Percentiles rank a stretch among this genome's conserved stretches.
phyloP scores from a whole-genome alignment of 2,888 invertebrate genomes.

The Pammene fasciana region DNA sequence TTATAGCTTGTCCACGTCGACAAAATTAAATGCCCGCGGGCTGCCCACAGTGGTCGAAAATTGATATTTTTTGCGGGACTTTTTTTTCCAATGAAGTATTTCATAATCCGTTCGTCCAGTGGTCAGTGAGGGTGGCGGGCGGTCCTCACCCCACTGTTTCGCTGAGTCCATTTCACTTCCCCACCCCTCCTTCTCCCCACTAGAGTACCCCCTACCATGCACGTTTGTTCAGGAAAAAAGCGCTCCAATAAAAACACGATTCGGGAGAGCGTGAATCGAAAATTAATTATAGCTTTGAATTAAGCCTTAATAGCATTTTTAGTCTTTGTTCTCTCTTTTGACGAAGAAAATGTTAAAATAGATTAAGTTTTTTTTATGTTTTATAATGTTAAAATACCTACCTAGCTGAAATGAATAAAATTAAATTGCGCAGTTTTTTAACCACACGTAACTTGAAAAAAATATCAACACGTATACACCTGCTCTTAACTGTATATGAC shows the following conservation, averaged over 20 bases:
- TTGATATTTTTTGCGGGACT: slow-evolving; percentile 54
- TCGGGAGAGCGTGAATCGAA: slow-evolving; percentile 70
- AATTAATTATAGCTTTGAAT: slow-evolving; percentile 74
- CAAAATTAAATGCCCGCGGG: slow-evolving; percentile 31
- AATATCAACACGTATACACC: too few relatives aligned
- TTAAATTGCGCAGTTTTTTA: too few relatives aligned
- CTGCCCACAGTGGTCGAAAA: slow-evolving; percentile 37
- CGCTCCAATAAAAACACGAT: slow-evolving; percentile 68
- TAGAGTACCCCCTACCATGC: slow-evolving; percentile 50
- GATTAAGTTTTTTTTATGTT: slow-evolving; percentile 15
- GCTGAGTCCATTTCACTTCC: slow-evolving; percentile 66
- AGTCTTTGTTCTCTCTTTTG: slow-evolving; percentile 42
- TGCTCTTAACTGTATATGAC: too few relatives aligned
- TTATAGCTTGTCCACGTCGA: slow-evolving; percentile 24
- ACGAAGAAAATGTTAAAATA: slow-evolving; percentile 17
- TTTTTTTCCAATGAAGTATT: slow-evolving; percentile 72
- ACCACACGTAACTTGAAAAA: too few relatives aligned
- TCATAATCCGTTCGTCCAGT: slow-evolving; percentile 74
- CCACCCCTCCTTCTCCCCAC: slow-evolving; percentile 46
- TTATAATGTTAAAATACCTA: neutral
- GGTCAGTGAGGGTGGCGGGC: slow-evolving; percentile 61
- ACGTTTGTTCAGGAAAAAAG: slow-evolving; percentile 73
- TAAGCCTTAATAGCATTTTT: slow-evolving; percentile 55
- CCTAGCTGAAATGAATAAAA: neutral
- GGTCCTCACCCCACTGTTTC: slow-evolving; percentile 58